A percentile compares a stretch with the other conserved stretches of the same genome.
phyloP scores from a whole-genome alignment of 64 coral and sea anemone species.

The Acropora yongei region DNA sequence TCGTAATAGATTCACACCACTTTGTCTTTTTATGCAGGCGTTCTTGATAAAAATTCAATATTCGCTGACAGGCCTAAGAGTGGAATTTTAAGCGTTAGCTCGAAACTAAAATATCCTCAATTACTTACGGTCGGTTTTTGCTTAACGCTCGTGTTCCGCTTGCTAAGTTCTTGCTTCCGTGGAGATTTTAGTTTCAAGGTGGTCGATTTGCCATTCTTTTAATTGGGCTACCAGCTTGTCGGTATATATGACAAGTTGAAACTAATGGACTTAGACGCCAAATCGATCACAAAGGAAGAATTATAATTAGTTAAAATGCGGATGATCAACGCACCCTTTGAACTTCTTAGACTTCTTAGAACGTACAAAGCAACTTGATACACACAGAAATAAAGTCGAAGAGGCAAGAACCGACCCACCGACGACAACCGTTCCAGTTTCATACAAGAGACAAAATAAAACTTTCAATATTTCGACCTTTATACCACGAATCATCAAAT shows the following conservation, averaged over 20 bases:
- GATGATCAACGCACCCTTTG: background rate
- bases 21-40: background rate
- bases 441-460: background rate
- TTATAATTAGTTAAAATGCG: background rate
- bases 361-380: background rate
- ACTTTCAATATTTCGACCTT: background rate
- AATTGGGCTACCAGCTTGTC: too few relatives aligned
- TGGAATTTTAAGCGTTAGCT: background rate
- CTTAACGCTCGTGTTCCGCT: too few relatives aligned
- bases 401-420: too few relatives aligned
- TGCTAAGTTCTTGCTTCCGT: too few relatives aligned
- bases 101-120: too few relatives aligned
- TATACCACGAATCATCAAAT: background rate
- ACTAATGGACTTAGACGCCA: background rate
- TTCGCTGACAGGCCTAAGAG: background rate
- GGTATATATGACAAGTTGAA: too few relatives aligned
- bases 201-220: too few relatives aligned
- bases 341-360: background rate
- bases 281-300: background rate
- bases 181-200: too few relatives aligned
- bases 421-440: background rate
- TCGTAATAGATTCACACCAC: background rate
- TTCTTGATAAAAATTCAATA: background rate
- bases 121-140: too few relatives aligned
- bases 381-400: background rate